These are phyloP conservation scores for Unio pictorum DNA, from an alignment of 2,888 invertebrate genomes.

Conservation along the genomic window DNA sequence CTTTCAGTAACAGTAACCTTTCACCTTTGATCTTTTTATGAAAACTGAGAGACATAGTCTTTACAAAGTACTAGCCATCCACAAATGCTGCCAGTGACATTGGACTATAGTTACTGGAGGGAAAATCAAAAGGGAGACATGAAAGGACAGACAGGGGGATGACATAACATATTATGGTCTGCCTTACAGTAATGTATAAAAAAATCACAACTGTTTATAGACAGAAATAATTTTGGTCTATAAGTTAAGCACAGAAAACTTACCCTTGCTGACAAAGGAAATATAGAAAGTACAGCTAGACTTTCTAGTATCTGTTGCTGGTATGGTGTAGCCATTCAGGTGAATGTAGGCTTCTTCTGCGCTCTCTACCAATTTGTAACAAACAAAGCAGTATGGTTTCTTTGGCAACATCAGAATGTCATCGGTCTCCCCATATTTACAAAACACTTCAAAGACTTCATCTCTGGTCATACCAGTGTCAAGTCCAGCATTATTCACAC, in stretches of 20 bases:
- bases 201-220: background rate
- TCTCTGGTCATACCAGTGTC: constrained; percentile 84
- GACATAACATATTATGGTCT: too few species aligned
- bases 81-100: too few species aligned
- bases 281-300: constrained; percentile 76
- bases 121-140: too few species aligned
- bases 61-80: too few species aligned
- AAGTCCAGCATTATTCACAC: constrained; percentile 90
- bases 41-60: too few species aligned
- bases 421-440: constrained; percentile 75
- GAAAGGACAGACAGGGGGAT: too few species aligned
- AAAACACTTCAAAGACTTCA: constrained; percentile 75
- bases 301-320: constrained; percentile 70
- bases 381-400: constrained; percentile 87
- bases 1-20: too few species aligned
- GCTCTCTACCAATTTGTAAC: constrained; percentile 75
- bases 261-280: constrained; percentile 78
- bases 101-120: too few species aligned
- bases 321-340: constrained; percentile 48
- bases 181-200: background rate
- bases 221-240: background rate
- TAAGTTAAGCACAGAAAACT: constrained; percentile 45
- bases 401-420: constrained; percentile 82
- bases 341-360: constrained; percentile 60
- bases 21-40: too few species aligned